These are phyloP conservation scores for Avahi laniger DNA, from an alignment of 2,797 vertebrate species.

Conservation along the genomic window DNA sequence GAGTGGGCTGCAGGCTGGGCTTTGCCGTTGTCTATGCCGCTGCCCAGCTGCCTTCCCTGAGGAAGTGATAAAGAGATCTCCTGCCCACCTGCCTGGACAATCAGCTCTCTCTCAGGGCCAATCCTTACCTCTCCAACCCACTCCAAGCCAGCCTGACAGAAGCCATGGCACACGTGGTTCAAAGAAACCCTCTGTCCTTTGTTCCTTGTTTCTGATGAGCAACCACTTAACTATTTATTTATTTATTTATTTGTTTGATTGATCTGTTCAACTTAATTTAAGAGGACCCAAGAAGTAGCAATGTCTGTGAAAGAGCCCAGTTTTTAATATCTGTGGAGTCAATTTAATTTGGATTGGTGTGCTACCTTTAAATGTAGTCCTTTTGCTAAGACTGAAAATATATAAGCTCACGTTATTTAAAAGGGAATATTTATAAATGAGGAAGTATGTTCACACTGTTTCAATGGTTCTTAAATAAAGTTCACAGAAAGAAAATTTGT, in stretches of 20 bases:
- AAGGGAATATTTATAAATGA: constrained; percentile 7
- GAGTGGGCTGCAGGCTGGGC: neutral
- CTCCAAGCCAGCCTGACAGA: neutral
- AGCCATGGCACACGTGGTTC: neutral
- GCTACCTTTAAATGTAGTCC: neutral
- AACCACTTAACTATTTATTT: constrained; percentile 62
- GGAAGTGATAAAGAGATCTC: neutral
- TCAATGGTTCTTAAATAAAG: constrained; percentile 68
- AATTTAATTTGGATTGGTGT: neutral
- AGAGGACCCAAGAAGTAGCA: neutral
- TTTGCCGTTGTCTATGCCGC: neutral
- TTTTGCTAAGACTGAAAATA: neutral
- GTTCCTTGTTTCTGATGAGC: neutral
- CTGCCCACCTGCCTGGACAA: neutral
- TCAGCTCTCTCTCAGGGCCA: neutral
- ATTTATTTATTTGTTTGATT: constrained; percentile 65
- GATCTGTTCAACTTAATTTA: constrained; percentile 60
- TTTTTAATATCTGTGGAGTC: neutral
- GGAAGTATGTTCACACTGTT: neutral
- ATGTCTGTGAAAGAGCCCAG: neutral
- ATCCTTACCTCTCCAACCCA: neutral
- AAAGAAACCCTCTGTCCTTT: constrained; percentile 22
- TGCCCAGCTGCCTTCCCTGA: neutral
- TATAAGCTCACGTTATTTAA: neutral
- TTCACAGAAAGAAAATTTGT: neutral